Percentiles rank a stretch among this genome's conserved stretches.
Evolutionary conservation across 2,888 invertebrate genomes (phyloP).

Genomic region (Margaritifera margaritifera): DNA sequence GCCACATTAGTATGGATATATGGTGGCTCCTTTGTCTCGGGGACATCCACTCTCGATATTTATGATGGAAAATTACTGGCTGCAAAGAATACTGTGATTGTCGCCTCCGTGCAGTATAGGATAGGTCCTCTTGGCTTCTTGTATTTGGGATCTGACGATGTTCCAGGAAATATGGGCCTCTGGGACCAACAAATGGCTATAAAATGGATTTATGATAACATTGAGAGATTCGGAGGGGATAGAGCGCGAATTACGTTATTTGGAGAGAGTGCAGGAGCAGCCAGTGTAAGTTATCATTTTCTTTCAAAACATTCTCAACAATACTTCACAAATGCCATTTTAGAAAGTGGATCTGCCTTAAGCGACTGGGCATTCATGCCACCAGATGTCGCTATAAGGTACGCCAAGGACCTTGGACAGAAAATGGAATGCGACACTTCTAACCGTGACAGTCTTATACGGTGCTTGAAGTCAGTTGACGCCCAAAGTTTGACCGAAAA

Average conservation of each 20-base stretch:
- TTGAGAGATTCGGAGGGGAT: constrained; percentile 72
- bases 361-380: constrained; percentile 44
- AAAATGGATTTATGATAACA: constrained; percentile 94
- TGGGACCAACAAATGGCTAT: constrained; percentile 96
- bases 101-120: constrained; percentile 95
- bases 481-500: constrained; percentile 26
- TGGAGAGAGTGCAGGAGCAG: constrained; percentile 66
- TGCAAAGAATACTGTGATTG: constrained; percentile 90
- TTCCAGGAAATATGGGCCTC: constrained; percentile 91
- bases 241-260: constrained; percentile 50
- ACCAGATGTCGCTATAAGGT: constrained; percentile 66
- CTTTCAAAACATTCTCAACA: constrained; percentile 49
- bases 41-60: constrained; percentile 84
- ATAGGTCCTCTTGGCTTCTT: constrained; percentile 94
- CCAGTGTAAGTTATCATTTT: constrained; percentile 53
- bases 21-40: constrained; percentile 94
- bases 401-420: constrained; percentile 80
- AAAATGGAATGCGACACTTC: constrained; percentile 38
- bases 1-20: constrained; percentile 89
- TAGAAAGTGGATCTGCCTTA: constrained; percentile 55
- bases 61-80: constrained; percentile 81
- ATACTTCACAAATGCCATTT: constrained; percentile 56
- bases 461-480: constrained; percentile 44
- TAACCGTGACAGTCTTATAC: constrained; percentile 24
- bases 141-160: constrained; percentile 84